phyloP scores from a whole-genome alignment of 1,140 invertebrate species.

The Drosophila erecta region DNA sequence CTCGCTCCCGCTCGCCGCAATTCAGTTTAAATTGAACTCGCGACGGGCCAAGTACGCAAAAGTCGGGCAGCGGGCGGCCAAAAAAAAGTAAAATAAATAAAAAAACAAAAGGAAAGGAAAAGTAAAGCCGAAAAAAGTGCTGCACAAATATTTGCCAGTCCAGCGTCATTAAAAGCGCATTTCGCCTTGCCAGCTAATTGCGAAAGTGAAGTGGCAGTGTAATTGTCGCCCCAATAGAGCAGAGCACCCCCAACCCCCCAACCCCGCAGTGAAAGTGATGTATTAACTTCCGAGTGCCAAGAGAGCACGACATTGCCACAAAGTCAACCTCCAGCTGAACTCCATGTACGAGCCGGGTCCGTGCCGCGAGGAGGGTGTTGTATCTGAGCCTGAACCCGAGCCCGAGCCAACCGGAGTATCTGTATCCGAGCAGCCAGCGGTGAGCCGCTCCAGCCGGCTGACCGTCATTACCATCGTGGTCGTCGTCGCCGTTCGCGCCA shows the following conservation, averaged over 20 bases:
- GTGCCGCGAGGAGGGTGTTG: constrained; percentile 24
- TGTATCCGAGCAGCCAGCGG: constrained; percentile 15
- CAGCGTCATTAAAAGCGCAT: constrained; percentile 78
- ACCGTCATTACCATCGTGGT: constrained; percentile 65
- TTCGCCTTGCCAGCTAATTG: constrained; percentile 67
- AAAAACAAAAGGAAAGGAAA: constrained; percentile 31
- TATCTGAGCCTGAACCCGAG: background rate
- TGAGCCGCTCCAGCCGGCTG: constrained; percentile 53
- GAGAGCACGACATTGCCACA: constrained; percentile 65
- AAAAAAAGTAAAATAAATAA: background rate
- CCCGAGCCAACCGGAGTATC: constrained; percentile 18
- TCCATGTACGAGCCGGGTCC: constrained; percentile 53
- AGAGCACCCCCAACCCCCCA: background rate
- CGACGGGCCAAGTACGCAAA: constrained; percentile 65
- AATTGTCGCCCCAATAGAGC: no score
- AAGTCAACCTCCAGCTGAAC: constrained; percentile 62
- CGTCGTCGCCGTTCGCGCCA: constrained; percentile 59
- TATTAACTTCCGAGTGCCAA: constrained; percentile 56
- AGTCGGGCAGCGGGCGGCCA: constrained; percentile 20
- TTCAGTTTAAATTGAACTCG: constrained; percentile 83
- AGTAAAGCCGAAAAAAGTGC: constrained; percentile 38
- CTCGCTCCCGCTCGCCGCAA: constrained; percentile 24
- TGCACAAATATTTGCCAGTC: constrained; percentile 70
- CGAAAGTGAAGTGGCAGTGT: constrained; percentile 35
- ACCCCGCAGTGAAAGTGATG: constrained; percentile 20